phyloP scores from a whole-genome alignment of 2,797 vertebrate species.

The Alca torda region DNA sequence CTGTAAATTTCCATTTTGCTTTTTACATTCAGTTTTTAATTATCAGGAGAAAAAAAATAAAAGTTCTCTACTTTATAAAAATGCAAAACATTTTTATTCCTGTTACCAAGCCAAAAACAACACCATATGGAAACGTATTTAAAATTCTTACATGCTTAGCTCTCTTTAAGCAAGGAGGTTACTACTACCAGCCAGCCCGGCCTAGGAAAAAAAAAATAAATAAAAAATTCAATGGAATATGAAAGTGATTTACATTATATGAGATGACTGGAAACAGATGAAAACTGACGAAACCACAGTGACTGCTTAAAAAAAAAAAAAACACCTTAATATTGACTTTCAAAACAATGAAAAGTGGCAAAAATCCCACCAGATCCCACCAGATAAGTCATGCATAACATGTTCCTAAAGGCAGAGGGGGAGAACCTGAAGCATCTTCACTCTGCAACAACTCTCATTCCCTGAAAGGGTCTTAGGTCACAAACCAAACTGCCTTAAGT shows the following conservation, averaged over 20 bases:
- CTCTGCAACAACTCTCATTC: not conserved
- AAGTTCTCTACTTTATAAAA: not conserved
- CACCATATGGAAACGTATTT: slow-evolving; percentile 54
- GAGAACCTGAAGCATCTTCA: not conserved
- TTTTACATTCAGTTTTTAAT: not conserved
- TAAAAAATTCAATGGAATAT: not conserved
- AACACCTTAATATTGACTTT: not conserved
- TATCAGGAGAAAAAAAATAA: not conserved
- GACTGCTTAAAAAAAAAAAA: not conserved
- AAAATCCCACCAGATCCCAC: not conserved
- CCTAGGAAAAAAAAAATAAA: not conserved
- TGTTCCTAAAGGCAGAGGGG: not conserved
- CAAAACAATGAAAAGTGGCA: not conserved
- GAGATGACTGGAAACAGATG: not conserved
- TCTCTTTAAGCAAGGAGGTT: not conserved
- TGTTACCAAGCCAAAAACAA: slow-evolving; percentile 2
- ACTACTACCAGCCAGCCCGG: not conserved
- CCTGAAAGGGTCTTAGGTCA: not conserved
- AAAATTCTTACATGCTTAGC: slow-evolving; percentile 23
- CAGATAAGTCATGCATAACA: rapidly evolving
- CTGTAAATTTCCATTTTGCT: not conserved
- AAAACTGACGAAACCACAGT: not conserved
- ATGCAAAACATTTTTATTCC: slow-evolving; percentile 9
- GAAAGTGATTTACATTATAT: not conserved
- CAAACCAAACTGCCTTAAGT: not conserved